Conservation (phyloP, 2,113 vertebrate species). For the Colaptes auratus region DNA sequence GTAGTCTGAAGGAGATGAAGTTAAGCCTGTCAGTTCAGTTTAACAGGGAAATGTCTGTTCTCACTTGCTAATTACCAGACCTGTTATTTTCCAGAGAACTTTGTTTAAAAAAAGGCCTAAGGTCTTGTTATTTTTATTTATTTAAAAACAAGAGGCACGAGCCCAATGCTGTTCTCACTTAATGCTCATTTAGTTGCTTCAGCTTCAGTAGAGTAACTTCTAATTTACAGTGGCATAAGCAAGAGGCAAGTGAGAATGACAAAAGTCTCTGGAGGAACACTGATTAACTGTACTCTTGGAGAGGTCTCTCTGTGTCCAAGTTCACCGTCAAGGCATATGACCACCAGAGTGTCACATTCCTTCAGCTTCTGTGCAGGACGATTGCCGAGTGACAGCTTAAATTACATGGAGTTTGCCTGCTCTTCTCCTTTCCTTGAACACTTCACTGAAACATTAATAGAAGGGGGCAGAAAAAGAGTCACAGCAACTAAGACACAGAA, state of each 20-base stretch:
- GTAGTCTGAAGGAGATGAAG: neutral
- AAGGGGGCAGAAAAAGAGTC: neutral
- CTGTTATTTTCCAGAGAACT: neutral
- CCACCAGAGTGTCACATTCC: neutral
- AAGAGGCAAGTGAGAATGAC: neutral
- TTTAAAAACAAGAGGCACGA: neutral
- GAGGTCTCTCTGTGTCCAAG: neutral
- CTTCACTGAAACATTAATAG: neutral
- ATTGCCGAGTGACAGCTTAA: neutral
- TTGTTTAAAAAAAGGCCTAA: neutral
- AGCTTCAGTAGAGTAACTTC: neutral
- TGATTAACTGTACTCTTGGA: neutral
- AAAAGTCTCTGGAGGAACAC: neutral
- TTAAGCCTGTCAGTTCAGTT: neutral
- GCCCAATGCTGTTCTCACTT: neutral
- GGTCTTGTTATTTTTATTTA: neutral
- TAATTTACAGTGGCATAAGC: slow-evolving; percentile 16
- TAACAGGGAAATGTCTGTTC: neutral
- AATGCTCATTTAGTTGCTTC: neutral
- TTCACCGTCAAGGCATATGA: slow-evolving; percentile 9
- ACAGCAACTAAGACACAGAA: slow-evolving; percentile 23
- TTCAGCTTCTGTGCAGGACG: neutral
- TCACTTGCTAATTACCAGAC: neutral
- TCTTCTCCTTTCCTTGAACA: slow-evolving; percentile 4
- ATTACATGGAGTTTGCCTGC: neutral